Base-by-base conservation (phyloP, 2,888 invertebrate genomes). In the Athalia cordata region DNA sequence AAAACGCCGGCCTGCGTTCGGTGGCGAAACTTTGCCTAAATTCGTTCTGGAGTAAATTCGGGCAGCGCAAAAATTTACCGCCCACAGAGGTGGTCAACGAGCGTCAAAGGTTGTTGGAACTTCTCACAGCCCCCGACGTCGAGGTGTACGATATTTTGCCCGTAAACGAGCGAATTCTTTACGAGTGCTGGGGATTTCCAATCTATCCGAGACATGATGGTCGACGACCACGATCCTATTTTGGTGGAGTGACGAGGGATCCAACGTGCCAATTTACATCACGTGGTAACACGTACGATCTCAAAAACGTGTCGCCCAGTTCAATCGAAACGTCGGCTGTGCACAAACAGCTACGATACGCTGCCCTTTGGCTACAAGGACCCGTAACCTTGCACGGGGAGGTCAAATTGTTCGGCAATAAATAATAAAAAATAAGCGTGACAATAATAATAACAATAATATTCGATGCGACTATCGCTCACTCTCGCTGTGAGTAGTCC, bases 301-400 rank as follows among this genome's bases (percentile, higher is more conserved):
- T 13, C 5, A 7, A 67, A 67, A 50, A 67, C 43, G 3, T 67
- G 67, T 43, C 9, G 15, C 3, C 50, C 67, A 0, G 67, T 29
- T 1, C 43, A 64, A 7, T 1, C 43, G 15, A 64, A 64, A 7
- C 29, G 64, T 1, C 64, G 64, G 0, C 9, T n/a, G 11, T 67
- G 67, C 13, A 8, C 4, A 13, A 11, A 0, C 4, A 50, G 50
- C 8, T 67, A 50, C 67, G 67, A 67, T 6, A 67, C 67, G 13
- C 50, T 67, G 0, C 67, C 67, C 9, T 67, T n/a, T 13, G 52
- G 67, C 8, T 49, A 50, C 45, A 65, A 65, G 43, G n/a, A n/a
- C n/a, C n/a, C 4, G 9, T n/a, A 4, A 55, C 55, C 8, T n/a
- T n/a, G n/a, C n/a, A n/a, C n/a, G 11, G 11, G 7, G 11, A 9